phyloP scores from a whole-genome alignment of 2,113 vertebrate genomes.

The Megaceryle maxima region DNA sequence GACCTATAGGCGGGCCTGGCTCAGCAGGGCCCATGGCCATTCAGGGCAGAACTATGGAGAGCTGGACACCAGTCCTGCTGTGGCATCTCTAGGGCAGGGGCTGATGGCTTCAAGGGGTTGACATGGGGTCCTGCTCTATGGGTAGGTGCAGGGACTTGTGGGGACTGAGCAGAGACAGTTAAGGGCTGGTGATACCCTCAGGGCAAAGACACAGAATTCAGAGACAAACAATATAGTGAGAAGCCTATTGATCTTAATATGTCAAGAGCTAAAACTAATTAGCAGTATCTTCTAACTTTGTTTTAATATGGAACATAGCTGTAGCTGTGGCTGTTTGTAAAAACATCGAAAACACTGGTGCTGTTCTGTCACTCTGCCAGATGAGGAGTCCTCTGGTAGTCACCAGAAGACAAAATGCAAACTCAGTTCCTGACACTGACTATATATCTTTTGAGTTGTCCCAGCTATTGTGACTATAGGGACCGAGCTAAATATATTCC shows the following conservation, averaged over 20 bases:
- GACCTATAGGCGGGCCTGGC: not conserved
- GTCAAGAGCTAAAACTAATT: not conserved
- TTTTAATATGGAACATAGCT: not conserved
- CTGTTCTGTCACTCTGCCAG: not conserved
- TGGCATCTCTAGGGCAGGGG: too few species aligned
- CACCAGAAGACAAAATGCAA: not conserved
- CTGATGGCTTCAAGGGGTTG: not conserved
- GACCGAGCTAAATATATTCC: not conserved
- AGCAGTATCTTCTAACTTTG: not conserved
- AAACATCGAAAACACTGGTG: not conserved
- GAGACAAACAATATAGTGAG: not conserved
- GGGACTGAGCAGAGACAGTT: not conserved
- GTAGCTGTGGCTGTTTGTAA: not conserved
- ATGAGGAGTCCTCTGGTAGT: not conserved
- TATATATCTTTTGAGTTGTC: not conserved
- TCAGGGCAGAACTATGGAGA: not conserved
- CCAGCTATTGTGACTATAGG: not conserved
- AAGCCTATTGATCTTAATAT: not conserved
- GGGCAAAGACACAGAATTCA: not conserved
- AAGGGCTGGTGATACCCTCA: not conserved
- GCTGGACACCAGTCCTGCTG: not conserved
- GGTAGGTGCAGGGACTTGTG: accelerated
- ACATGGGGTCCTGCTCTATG: accelerated
- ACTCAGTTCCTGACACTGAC: not conserved
- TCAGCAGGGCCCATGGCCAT: accelerated